A percentile compares a stretch with the other conserved stretches of the same genome.
These are phyloP conservation scores for Nemotelus nigrinus DNA, from an alignment of 2,888 invertebrate genomes.

Conservation along the genomic window DNA sequence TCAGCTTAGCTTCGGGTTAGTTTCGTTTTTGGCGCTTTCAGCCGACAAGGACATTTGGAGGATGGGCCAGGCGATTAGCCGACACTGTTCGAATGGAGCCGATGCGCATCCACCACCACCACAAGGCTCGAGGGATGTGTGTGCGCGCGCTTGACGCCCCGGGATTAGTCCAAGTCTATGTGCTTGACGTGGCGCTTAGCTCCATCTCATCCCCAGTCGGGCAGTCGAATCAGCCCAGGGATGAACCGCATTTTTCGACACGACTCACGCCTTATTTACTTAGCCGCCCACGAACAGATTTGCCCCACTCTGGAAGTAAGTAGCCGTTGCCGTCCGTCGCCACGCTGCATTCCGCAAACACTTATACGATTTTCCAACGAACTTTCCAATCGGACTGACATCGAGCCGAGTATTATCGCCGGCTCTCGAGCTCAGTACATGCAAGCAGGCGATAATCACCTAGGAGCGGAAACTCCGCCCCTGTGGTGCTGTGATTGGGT, in stretches of 20 bases:
- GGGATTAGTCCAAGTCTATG: background rate
- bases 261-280: conserved; percentile 40
- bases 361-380: conserved; percentile 1
- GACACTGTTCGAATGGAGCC: background rate
- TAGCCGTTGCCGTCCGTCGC: background rate
- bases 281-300: conserved; percentile 39
- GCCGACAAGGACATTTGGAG: background rate
- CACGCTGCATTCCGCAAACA: background rate
- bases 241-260: conserved; percentile 23
- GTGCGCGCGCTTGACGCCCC: conserved; percentile 13
- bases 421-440: conserved; percentile 15
- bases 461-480: conserved; percentile 52
- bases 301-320: background rate
- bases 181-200: conserved; percentile 16
- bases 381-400: conserved; percentile 21
- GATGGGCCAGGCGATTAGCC: conserved; percentile 26
- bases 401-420: conserved; percentile 21
- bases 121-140: conserved; percentile 8
- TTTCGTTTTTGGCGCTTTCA: conserved; percentile 33
- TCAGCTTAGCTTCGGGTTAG: conserved; percentile 46
- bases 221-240: conserved; percentile 19
- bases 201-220: conserved; percentile 28
- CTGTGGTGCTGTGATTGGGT: conserved; percentile 54
- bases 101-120: background rate
- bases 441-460: conserved; percentile 23